Evolutionary conservation across 2,888 invertebrate genomes (phyloP).

Genomic region (Hirtodrosophila cameraria): DNA sequence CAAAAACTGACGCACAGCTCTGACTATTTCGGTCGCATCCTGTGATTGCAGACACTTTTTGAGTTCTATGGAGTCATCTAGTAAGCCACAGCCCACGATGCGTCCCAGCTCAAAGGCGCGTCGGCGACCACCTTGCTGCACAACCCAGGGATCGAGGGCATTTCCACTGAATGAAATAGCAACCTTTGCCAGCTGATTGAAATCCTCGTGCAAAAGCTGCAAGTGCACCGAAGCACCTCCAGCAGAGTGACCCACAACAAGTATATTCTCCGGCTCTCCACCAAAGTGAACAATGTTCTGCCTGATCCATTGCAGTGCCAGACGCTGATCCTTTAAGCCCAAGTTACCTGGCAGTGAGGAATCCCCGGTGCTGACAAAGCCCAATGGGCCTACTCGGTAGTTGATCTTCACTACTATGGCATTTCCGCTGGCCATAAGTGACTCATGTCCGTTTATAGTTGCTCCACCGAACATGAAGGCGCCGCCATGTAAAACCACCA

Average conservation of each 20-base stretch:
- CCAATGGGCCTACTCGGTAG: slow-evolving; percentile 90
- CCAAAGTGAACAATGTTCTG: slow-evolving; percentile 82
- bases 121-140: slow-evolving; percentile 85
- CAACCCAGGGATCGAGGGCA: slow-evolving; percentile 87
- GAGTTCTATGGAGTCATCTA: slow-evolving; percentile 85
- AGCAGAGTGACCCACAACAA: slow-evolving; percentile 89
- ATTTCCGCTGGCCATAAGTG: slow-evolving; percentile 87
- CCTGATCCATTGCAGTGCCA: slow-evolving; percentile 56
- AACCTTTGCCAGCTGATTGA: slow-evolving; percentile 52
- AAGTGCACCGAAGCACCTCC: slow-evolving; percentile 91
- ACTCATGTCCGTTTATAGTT: slow-evolving; percentile 85
- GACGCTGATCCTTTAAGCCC: slow-evolving; percentile 59
- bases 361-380: slow-evolving; percentile 91
- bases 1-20: slow-evolving; percentile 52
- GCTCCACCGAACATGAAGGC: slow-evolving; percentile 88
- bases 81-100: slow-evolving; percentile 87
- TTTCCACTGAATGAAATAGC: slow-evolving; percentile 88
- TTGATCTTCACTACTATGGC: slow-evolving; percentile 89
- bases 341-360: slow-evolving; percentile 85
- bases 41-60: slow-evolving; percentile 72
- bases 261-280: slow-evolving; percentile 86
- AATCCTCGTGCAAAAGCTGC: slow-evolving; percentile 87
- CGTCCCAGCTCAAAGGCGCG: slow-evolving; percentile 87
- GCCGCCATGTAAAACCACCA: slow-evolving; percentile 89
- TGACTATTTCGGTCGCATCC: slow-evolving; percentile 24